Conservation (phyloP, 37 sponge, comb jelly and placozoan species). For the Cliona cf. orientalis region DNA sequence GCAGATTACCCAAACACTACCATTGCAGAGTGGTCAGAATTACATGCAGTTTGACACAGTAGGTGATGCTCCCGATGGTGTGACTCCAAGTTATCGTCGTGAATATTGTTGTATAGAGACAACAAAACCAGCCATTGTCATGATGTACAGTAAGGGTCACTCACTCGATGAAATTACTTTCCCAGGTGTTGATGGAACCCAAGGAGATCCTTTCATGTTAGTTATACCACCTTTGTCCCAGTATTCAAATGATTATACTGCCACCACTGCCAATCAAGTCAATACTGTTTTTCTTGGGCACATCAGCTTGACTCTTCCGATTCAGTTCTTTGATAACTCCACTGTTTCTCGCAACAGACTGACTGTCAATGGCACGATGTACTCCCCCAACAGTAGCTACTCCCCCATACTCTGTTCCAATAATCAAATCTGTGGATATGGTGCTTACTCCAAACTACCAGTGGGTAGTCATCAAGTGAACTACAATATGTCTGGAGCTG, state of each 20-base stretch:
- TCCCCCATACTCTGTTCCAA: constrained; percentile 16
- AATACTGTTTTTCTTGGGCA: neutral
- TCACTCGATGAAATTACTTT: constrained; percentile 9
- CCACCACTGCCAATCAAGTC: neutral
- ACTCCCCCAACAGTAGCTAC: neutral
- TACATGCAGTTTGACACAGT: constrained; percentile 17
- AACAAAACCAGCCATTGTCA: constrained; percentile 33
- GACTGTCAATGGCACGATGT: neutral
- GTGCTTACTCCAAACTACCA: neutral
- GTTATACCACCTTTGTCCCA: constrained; percentile 47
- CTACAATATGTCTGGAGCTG: constrained; percentile 16
- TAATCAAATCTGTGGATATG: constrained; percentile 31
- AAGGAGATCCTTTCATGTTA: constrained; percentile 59
- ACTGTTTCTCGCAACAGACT: neutral
- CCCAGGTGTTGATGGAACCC: neutral
- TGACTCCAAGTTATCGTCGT: neutral
- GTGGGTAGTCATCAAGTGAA: neutral
- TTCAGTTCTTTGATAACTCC: constrained; percentile 26
- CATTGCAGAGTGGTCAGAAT: too few relatives aligned
- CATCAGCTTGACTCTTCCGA: constrained; percentile 8
- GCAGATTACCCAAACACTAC: too few relatives aligned
- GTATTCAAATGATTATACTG: constrained; percentile 31
- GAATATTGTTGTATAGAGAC: constrained; percentile 59
- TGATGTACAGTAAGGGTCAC: constrained; percentile 55
- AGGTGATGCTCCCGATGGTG: neutral